These are phyloP conservation scores for Dicentrarchus labrax DNA, from an alignment of 2,113 vertebrate genomes.

Conservation along the genomic window DNA sequence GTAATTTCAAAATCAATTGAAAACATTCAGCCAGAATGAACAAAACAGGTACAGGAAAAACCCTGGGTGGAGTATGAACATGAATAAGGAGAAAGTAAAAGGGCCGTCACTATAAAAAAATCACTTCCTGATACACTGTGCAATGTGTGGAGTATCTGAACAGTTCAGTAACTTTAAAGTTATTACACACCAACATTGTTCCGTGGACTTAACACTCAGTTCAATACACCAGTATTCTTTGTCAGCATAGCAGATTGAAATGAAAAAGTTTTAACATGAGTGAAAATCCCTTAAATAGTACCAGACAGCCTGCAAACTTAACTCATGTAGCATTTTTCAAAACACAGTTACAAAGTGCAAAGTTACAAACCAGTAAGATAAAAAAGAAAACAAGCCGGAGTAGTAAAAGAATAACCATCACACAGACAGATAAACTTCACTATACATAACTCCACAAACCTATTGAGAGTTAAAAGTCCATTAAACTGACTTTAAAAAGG, in stretches of 20 bases:
- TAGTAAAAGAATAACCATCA: background rate
- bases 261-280: background rate
- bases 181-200: background rate
- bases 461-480: background rate
- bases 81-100: background rate
- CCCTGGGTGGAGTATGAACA: background rate
- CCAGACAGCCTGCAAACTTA: conserved; percentile 1
- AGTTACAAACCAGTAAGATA: background rate
- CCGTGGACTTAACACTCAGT: no score
- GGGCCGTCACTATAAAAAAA: background rate
- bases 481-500: background rate
- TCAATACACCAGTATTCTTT: background rate
- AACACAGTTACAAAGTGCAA: conserved; percentile 10
- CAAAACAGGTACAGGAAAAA: background rate
- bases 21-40: background rate
- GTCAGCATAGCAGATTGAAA: background rate
- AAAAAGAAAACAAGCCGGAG: background rate
- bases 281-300: background rate
- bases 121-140: background rate
- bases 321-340: background rate
- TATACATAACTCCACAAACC: background rate
- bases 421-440: background rate
- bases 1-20: background rate
- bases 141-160: background rate
- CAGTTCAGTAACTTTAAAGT: background rate